Base-by-base conservation (phyloP, 2,113 vertebrate genomes). In the Sylvia atricapilla region DNA sequence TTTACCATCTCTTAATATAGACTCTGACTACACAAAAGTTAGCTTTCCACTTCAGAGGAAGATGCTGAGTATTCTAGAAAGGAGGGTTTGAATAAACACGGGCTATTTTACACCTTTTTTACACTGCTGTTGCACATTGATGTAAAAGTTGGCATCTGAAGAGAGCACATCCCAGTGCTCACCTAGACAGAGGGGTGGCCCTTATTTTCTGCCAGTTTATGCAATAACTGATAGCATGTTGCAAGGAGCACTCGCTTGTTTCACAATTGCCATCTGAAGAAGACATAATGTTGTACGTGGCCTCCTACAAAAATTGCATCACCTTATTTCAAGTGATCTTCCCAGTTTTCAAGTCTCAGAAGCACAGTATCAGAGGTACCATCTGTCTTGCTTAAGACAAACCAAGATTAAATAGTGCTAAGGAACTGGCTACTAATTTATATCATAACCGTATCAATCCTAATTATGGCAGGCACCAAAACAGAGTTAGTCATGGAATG, bases 231-330 rank as follows among this genome's bases (percentile, higher is more conserved):
- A 73, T 4, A 77, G 60, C 11, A 25, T 37, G 60, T 44, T 86
- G 95, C 70, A 86, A 95, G 68, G 14, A 92, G 17, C 2, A 1
- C 39, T 80, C 0, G 0, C 23, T 87, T 31, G 37, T 92, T 93
- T 96, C 88, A 68, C 92, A 95, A 94, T 2, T 78, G 22, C 52
- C 70, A 83, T 60, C 41, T 37, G 16, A 87, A 87, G 41, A 47
- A 7, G 43, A 74, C 43, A 43, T 8, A 10, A 31, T 33, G 73
- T 60, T 55, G 70, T 50, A 78, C 0, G 0, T 10, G 67, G 56
- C 21, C 35, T 81, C 8, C n/a, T 53, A 68, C 47, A 72, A 92
- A 88, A 95, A 80, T 82, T 96, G 37, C 92, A 81, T 75, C 95
- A 93, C 69, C 60, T 81, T 41, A 76, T 52, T 74, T 83, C 62